phyloP scores from a whole-genome alignment of 2,797 vertebrate genomes.

The Pempheris klunzingeri region DNA sequence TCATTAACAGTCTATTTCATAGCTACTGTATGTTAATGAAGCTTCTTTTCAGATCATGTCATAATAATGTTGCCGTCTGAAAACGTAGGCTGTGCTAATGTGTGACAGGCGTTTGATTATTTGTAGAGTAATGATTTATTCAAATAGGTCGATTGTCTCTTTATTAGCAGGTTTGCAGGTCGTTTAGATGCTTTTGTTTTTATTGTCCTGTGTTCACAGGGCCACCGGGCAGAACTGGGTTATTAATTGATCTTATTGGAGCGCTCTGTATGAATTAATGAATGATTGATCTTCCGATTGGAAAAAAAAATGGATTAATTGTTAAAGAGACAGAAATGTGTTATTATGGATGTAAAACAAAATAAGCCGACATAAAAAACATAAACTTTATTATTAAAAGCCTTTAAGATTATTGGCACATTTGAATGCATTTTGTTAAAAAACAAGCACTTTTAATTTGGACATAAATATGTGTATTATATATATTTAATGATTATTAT shows the following conservation, averaged over 20 bases:
- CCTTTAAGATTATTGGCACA: too few species aligned
- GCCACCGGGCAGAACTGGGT: neutral
- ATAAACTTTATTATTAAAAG: too few species aligned
- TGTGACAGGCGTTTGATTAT: neutral
- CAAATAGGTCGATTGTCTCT: too few species aligned
- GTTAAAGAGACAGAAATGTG: neutral
- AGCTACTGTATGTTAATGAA: neutral
- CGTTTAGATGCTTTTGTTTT: neutral
- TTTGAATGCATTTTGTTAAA: too few species aligned
- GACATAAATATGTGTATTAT: neutral
- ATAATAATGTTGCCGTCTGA: neutral
- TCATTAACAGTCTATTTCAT: conserved; percentile 1
- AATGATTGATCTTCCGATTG: neutral
- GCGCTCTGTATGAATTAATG: neutral
- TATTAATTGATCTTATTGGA: neutral
- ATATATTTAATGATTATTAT: neutral
- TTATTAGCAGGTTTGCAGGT: neutral
- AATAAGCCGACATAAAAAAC: neutral
- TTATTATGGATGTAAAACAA: neutral
- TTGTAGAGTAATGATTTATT: neutral
- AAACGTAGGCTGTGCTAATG: neutral
- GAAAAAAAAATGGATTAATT: neutral
- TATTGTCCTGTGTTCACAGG: too few species aligned
- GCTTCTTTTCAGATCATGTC: neutral
- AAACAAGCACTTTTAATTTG: neutral